Base-by-base conservation (phyloP, 2,888 invertebrate species). In the Anthrax anthrax region DNA sequence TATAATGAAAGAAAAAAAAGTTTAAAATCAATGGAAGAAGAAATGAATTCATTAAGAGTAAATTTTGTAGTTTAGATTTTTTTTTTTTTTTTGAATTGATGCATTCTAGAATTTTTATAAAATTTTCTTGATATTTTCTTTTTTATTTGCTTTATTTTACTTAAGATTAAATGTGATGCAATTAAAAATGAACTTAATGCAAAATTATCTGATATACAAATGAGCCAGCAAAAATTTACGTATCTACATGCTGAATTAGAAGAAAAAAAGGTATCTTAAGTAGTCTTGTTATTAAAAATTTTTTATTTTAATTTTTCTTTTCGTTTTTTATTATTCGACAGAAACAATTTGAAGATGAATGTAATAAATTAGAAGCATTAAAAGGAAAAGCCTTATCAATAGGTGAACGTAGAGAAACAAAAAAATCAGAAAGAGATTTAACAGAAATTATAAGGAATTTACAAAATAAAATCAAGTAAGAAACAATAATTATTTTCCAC, bases 401-500 rank as follows among this genome's bases (percentile, higher is more conserved):
- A 19, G 63, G 66, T 29, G 61, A 62, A 39, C 64, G 64, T 17
- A 52, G 62, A 16, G 55, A 61, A 14, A 55, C 70, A 0, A 60
- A 67, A 17, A 57, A 62, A 37, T 58, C 61, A 8, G 70, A 76
- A 39, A 59, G 58, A 1, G 59, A 63, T 46, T 62, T 74, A 48
- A 60, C 55, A 17, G 58, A 61, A 4, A 52, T 65, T 42, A 64
- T 67, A 50, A 60, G 57, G 53, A 55, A 57, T 19, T 53, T 57
- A 23, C 60, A 64, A 47, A 58, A 57, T 1, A 63, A 56, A 43
- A 45, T 58, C 13, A 51, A 54, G 48, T 56, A 56, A 46, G 48
- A 43, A 29, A n/a, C n/a, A n/a, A n/a, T n/a, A n/a, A n/a, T n/a
- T 37, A 18, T 37, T 42, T 8, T 17, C 6, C 4, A 16, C 16